Percentiles rank a stretch among this genome's conserved stretches.
Conservation (phyloP, 2,113 vertebrate species). For the Neogobius melanostomus region DNA sequence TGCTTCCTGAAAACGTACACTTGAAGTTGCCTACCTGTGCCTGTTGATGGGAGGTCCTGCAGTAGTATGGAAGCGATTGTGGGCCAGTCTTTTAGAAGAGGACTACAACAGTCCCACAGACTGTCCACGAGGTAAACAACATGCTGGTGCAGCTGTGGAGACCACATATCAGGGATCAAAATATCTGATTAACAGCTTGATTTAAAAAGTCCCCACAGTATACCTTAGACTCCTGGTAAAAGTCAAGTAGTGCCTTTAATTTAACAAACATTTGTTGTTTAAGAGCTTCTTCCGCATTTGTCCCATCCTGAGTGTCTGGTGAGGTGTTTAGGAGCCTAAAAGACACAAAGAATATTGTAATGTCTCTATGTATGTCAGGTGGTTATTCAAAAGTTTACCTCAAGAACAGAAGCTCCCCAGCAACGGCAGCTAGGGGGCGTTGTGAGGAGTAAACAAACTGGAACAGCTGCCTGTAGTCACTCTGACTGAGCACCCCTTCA, state of each 20-base stretch:
- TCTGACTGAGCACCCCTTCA: slow-evolving; percentile 75
- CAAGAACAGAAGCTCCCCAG: slow-evolving; percentile 86
- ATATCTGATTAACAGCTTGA: no score
- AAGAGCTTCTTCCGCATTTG: slow-evolving; percentile 57
- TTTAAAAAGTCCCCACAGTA: slow-evolving; percentile 4
- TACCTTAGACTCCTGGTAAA: slow-evolving; percentile 84
- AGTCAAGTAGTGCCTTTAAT: slow-evolving; percentile 80
- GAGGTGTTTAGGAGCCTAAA: slow-evolving; percentile 75
- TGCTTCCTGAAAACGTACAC: neutral
- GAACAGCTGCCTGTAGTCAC: slow-evolving; percentile 82
- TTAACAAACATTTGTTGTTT: slow-evolving; percentile 51
- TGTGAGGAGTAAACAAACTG: slow-evolving; percentile 86
- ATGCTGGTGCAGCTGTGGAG: slow-evolving; percentile 83
- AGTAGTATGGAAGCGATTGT: slow-evolving; percentile 82
- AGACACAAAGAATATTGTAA: neutral
- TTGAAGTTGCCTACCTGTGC: slow-evolving; percentile 61
- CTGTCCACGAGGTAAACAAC: slow-evolving; percentile 89
- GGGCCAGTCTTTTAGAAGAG: slow-evolving; percentile 87
- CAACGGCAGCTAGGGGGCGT: slow-evolving; percentile 83
- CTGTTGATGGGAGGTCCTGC: slow-evolving; percentile 58
- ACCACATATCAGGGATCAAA: neutral
- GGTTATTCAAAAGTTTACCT: slow-evolving; percentile 63
- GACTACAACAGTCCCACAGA: slow-evolving; percentile 87
- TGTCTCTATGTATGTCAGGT: neutral
- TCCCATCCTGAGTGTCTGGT: slow-evolving; percentile 47